Percentiles rank a stretch among this genome's conserved stretches.
phyloP scores from a whole-genome alignment of 2,113 vertebrate genomes.

The Haemorhous mexicanus region DNA sequence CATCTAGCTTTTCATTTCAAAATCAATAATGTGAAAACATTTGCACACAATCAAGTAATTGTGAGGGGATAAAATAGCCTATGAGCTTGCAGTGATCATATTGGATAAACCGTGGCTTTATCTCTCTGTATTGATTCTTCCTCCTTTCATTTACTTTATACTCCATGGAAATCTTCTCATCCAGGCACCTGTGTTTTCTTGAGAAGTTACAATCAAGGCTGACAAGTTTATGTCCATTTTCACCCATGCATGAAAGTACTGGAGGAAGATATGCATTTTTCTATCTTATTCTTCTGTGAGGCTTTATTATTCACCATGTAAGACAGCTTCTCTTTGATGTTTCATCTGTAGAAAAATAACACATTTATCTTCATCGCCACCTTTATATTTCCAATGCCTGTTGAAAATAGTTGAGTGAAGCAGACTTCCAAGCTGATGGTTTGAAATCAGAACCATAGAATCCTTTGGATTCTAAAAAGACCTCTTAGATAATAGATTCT shows the following conservation, averaged over 20 bases:
- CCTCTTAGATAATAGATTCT: not conserved
- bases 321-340: not conserved
- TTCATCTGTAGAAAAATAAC: not conserved
- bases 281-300: not conserved
- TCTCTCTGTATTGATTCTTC: not conserved
- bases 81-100: not conserved
- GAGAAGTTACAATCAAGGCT: not conserved
- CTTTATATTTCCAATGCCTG: not conserved
- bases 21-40: not conserved
- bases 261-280: not conserved
- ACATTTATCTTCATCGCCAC: not conserved
- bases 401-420: not conserved
- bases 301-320: not conserved
- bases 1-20: not conserved
- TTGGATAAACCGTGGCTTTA: not conserved
- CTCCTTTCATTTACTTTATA: not conserved
- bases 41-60: not conserved
- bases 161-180: not conserved
- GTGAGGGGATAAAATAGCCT: not conserved
- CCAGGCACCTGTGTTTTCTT: not conserved
- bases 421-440: not conserved
- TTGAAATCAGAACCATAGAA: not conserved
- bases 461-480: not conserved
- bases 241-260: not conserved
- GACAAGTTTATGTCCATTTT: not conserved